phyloP scores from a whole-genome alignment of 2,113 vertebrate species.

The Microtus montanus region DNA sequence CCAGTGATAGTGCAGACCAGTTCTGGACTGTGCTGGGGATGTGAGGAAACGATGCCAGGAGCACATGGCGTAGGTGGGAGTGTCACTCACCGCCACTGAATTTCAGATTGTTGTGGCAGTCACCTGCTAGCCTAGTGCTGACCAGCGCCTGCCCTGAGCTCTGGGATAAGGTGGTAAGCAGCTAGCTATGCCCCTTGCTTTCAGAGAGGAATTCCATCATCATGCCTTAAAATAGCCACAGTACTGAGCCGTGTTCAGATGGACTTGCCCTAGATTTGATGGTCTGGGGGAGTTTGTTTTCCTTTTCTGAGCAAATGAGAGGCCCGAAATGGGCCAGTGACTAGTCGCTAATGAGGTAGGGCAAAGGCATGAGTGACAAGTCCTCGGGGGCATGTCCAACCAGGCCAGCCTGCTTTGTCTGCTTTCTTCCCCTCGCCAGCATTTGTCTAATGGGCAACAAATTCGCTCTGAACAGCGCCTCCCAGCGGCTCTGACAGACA shows the following conservation, averaged over 20 bases:
- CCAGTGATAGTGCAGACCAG: accelerated
- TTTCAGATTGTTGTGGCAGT: neutral
- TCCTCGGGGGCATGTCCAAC: neutral
- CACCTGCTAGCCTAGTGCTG: neutral
- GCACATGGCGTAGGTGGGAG: accelerated
- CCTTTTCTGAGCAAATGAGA: neutral
- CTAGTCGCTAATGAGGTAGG: accelerated
- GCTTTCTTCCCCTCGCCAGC: neutral
- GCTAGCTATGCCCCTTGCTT: neutral
- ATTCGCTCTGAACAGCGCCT: too few species aligned
- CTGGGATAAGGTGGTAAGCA: neutral
- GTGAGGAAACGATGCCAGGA: neutral
- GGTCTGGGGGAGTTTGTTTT: neutral
- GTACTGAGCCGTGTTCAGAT: neutral
- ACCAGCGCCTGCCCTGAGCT: neutral
- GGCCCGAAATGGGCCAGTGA: neutral
- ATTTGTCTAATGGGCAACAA: neutral
- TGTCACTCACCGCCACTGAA: neutral
- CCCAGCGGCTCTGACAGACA: neutral
- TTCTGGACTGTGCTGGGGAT: neutral
- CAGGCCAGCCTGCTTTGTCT: neutral
- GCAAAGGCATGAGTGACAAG: too few species aligned
- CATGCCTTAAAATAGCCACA: neutral
- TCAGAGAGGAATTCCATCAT: neutral
- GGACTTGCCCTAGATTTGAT: neutral